These are phyloP conservation scores for Aproaerema taeniolella DNA, from an alignment of 2,888 invertebrate genomes.

Conservation along the genomic window DNA sequence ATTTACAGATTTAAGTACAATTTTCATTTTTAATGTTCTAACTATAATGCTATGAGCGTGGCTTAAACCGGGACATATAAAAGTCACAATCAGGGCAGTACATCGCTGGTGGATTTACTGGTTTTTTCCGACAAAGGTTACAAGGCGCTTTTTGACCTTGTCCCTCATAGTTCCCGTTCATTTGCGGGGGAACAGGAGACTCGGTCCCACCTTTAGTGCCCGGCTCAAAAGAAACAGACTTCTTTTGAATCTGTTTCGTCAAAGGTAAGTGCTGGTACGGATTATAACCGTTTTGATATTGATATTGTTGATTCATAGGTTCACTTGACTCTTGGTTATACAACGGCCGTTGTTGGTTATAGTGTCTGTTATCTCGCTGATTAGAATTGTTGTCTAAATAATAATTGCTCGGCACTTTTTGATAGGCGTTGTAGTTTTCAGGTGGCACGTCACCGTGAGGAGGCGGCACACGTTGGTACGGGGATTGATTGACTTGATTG, in stretches of 20 bases:
- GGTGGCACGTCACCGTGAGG: conserved; percentile 67
- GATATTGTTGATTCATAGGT: conserved; percentile 43
- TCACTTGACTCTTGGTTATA: conserved; percentile 50
- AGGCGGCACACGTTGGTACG: conserved; percentile 80
- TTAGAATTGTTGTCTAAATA: conserved; percentile 44
- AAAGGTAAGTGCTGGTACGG: conserved; percentile 82
- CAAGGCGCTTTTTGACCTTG: conserved; percentile 81
- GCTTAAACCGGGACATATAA: conserved; percentile 92
- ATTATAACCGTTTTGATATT: conserved; percentile 58
- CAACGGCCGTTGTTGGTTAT: conserved; percentile 52
- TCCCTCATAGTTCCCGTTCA: conserved; percentile 45
- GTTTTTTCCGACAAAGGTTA: conserved; percentile 91
- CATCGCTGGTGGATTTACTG: conserved; percentile 84
- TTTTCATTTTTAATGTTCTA: conserved; percentile 10
- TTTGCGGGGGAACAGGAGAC: conserved; percentile 61
- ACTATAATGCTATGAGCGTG: conserved; percentile 70
- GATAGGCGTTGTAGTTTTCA: conserved; percentile 54
- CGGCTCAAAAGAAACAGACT: conserved; percentile 84
- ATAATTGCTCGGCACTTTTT: conserved; percentile 57
- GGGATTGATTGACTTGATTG: conserved; percentile 45
- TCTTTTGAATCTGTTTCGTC: conserved; percentile 81
- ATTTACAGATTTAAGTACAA: conserved; percentile 16
- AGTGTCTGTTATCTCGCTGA: conserved; percentile 50
- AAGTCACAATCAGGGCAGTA: conserved; percentile 95
- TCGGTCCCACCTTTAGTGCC: conserved; percentile 82